These are phyloP conservation scores for Operophtera brumata DNA, from an alignment of 2,888 invertebrate genomes.

Conservation along the genomic window DNA sequence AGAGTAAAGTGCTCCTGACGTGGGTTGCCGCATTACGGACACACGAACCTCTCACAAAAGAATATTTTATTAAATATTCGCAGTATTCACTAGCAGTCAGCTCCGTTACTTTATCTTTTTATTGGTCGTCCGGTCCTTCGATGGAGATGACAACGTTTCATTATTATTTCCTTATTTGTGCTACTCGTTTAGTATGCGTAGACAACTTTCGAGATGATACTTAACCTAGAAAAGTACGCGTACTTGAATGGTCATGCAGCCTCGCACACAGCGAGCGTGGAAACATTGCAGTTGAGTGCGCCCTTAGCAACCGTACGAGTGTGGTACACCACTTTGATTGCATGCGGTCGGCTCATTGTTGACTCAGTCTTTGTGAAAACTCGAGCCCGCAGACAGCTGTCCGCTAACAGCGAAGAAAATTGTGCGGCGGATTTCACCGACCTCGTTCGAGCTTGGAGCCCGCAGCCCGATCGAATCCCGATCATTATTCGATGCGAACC, in stretches of 20 bases:
- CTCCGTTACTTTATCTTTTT: conserved; percentile 43
- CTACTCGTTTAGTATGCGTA: conserved; percentile 49
- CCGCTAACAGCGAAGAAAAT: conserved; percentile 45
- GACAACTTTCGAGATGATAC: conserved; percentile 56
- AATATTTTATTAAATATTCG: conserved; percentile 34
- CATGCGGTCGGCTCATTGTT: conserved; percentile 46
- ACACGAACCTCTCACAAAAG: conserved; percentile 29
- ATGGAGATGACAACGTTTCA: conserved; percentile 43
- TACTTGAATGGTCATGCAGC: conserved; percentile 9
- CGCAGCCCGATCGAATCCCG: conserved; percentile 44
- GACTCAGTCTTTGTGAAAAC: conserved; percentile 49
- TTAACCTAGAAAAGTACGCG: conserved; percentile 53
- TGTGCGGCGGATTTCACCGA: conserved; percentile 49
- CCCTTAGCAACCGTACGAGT: conserved; percentile 33
- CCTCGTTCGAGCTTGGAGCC: conserved; percentile 45
- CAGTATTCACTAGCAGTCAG: conserved; percentile 21
- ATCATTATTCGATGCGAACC: conserved; percentile 55
- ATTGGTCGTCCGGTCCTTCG: conserved; percentile 41
- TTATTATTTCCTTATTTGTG: conserved; percentile 58
- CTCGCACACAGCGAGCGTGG: neutral
- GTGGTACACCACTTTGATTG: conserved; percentile 43
- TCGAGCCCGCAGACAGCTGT: conserved; percentile 42
- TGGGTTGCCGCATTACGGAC: conserved; percentile 24
- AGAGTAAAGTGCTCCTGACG: conserved; percentile 26
- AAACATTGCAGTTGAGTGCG: conserved; percentile 7